These are phyloP conservation scores for Pherbina coryleti DNA, from an alignment of 2,888 invertebrate species.

Conservation along the genomic window DNA sequence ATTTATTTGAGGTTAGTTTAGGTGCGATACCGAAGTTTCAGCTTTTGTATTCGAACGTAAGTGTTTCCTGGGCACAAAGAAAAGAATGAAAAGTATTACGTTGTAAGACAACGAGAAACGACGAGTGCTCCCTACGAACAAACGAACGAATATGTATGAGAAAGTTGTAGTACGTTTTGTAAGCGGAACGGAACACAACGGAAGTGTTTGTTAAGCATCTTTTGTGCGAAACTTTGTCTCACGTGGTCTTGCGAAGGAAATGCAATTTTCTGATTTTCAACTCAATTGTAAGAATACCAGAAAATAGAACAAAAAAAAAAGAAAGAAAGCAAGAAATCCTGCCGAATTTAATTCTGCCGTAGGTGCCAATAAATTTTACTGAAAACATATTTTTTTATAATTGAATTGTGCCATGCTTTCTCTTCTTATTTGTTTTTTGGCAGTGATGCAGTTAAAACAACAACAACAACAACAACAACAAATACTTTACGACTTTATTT, in stretches of 20 bases:
- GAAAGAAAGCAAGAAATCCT: background rate
- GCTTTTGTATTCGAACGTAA: slow-evolving; percentile 11
- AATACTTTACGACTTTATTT: too few species aligned
- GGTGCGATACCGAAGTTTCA: slow-evolving; percentile 26
- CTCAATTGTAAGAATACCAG: slow-evolving; percentile 2
- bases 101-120: background rate
- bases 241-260: slow-evolving; percentile 28
- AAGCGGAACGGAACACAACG: slow-evolving; percentile 1
- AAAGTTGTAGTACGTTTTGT: background rate
- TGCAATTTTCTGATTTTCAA: slow-evolving; percentile 30
- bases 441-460: too few species aligned
- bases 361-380: background rate
- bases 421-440: too few species aligned
- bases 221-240: slow-evolving; percentile 28
- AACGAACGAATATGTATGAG: background rate
- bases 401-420: too few species aligned
- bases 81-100: background rate
- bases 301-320: background rate
- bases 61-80: slow-evolving; percentile 21
- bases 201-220: slow-evolving; percentile 36
- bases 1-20: slow-evolving; percentile 63
- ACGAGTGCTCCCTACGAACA: background rate
- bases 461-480: too few species aligned
- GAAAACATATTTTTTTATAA: too few species aligned
- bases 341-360: background rate